Percentiles rank a stretch among this genome's conserved stretches.
Evolutionary conservation across 1,140 invertebrate species (phyloP).

Genomic region (Bombus difficillimus): DNA sequence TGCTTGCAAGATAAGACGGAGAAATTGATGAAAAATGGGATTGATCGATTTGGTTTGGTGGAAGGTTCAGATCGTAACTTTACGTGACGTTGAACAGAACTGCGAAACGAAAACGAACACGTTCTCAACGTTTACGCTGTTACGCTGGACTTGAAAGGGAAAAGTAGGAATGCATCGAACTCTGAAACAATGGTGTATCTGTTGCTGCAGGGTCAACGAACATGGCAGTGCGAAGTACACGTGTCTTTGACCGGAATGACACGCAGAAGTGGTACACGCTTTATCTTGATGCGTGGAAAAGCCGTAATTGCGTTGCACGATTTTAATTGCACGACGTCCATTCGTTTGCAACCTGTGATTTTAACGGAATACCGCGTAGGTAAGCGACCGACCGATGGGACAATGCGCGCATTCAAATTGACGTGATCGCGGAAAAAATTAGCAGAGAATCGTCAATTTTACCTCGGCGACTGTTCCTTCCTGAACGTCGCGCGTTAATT

Average conservation of each 20-base stretch:
- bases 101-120: no score
- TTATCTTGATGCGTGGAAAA: conserved; percentile 28
- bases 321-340: conserved; percentile 26
- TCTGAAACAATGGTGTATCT: conserved; percentile 35
- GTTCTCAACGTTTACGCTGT: not conserved
- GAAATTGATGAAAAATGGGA: no score
- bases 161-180: not conserved
- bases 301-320: conserved; percentile 25
- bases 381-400: not conserved
- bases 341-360: not conserved
- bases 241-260: conserved; percentile 48
- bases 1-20: no score
- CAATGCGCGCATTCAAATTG: not conserved
- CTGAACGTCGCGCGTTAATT: not conserved
- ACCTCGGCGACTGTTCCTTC: not conserved
- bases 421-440: not conserved
- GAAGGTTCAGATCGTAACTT: no score
- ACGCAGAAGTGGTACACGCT: conserved; percentile 2
- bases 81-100: no score
- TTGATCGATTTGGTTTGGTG: no score
- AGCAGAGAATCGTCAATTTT: not conserved
- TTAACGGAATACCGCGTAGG: conserved; percentile 23
- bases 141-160: not conserved
- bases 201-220: conserved; percentile 44
- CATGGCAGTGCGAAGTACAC: conserved; percentile 19